These are phyloP conservation scores for Morus bassanus DNA, from an alignment of 2,797 vertebrate genomes.

Conservation along the genomic window DNA sequence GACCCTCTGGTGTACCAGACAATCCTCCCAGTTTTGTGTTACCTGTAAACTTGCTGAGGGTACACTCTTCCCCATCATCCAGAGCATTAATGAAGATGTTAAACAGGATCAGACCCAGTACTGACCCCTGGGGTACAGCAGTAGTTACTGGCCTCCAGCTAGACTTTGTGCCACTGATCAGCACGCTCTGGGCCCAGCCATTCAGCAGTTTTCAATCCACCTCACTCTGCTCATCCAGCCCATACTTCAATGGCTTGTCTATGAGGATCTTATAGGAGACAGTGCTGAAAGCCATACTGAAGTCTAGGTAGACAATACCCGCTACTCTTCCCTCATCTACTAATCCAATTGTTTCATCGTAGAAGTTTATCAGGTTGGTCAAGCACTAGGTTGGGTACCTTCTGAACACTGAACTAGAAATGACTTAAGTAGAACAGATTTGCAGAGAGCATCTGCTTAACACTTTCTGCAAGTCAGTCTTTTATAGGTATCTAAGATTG, in stretches of 20 bases:
- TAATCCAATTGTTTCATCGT: neutral
- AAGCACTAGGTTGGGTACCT: neutral
- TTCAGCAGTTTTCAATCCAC: neutral
- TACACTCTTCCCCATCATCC: neutral
- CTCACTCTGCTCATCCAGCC: neutral
- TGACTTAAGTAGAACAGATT: neutral
- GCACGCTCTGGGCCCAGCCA: neutral
- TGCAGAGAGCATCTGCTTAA: conserved; percentile 4
- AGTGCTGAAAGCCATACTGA: neutral
- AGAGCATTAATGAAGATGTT: neutral
- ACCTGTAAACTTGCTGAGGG: neutral
- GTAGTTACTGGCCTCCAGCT: neutral
- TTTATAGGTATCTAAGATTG: neutral
- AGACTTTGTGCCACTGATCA: neutral
- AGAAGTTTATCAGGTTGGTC: neutral
- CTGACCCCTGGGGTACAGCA: neutral
- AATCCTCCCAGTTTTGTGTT: neutral
- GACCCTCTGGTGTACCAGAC: neutral
- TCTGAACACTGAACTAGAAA: neutral
- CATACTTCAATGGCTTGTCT: neutral
- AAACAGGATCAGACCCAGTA: neutral
- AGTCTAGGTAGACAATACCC: neutral
- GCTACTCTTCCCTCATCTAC: neutral
- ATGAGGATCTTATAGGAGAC: neutral
- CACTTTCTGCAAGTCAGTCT: neutral